Conservation (phyloP, 23 tunicate genomes). For the Styela clava region DNA sequence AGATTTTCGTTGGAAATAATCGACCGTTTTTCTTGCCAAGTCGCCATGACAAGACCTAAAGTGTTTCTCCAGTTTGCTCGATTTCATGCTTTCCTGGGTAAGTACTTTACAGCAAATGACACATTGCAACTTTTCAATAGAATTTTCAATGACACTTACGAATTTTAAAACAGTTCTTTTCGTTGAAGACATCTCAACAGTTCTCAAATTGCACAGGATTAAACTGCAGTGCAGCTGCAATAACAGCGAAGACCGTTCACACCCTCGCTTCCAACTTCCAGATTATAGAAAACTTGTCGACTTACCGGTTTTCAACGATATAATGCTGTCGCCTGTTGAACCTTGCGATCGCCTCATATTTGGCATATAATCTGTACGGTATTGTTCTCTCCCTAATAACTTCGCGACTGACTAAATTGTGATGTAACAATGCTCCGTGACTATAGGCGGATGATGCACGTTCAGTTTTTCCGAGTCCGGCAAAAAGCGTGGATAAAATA, state of each 20-base stretch:
- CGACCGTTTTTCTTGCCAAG: constrained; percentile 39
- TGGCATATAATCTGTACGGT: too few species aligned
- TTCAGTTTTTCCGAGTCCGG: too few species aligned
- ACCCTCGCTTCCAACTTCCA: too few species aligned
- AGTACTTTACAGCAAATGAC: constrained; percentile 34
- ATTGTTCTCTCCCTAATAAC: too few species aligned
- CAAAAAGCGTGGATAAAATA: too few species aligned
- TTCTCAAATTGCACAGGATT: not conserved
- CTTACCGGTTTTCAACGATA: too few species aligned
- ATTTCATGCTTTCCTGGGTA: constrained; percentile 33
- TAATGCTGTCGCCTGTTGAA: too few species aligned
- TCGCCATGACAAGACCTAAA: constrained; percentile 27
- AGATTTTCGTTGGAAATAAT: constrained; percentile 36
- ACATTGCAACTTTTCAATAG: constrained; percentile 31
- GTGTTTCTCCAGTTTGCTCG: constrained; percentile 43
- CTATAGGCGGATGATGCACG: too few species aligned
- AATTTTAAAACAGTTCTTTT: constrained; percentile 39
- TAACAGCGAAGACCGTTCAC: not conserved
- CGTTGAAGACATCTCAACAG: constrained; percentile 12
- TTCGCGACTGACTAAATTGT: too few species aligned
- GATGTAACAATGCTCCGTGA: too few species aligned
- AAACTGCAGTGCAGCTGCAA: not conserved
- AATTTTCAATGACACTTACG: constrained; percentile 22
- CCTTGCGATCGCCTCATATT: too few species aligned
- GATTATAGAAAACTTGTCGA: too few species aligned